Evolutionary conservation across 1,140 invertebrate species (phyloP).

Genomic region (Ceratosolen fusciceps): DNA sequence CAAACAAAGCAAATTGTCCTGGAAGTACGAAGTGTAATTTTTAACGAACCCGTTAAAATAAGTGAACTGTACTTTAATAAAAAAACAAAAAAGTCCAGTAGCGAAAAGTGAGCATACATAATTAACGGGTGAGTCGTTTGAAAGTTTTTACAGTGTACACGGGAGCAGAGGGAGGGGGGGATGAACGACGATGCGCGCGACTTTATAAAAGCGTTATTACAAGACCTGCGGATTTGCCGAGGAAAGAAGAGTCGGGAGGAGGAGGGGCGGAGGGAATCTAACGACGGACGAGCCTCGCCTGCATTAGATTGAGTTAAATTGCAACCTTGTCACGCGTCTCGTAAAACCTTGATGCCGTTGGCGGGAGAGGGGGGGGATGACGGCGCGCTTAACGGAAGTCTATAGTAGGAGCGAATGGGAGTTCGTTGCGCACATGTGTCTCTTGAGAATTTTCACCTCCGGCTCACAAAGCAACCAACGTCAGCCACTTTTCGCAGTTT

Average conservation of each 20-base stretch:
- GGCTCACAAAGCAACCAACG: neutral
- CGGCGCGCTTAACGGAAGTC: no score
- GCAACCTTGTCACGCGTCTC: neutral
- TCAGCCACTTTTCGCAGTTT: constrained; percentile 22
- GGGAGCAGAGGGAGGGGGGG: no score
- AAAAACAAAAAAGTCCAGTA: no score
- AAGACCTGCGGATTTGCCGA: neutral
- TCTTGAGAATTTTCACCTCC: constrained; percentile 24
- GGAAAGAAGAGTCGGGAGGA: neutral
- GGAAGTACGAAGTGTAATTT: no score
- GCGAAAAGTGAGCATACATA: neutral
- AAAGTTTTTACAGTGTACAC: constrained; percentile 5
- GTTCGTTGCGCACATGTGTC: neutral
- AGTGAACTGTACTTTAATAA: no score
- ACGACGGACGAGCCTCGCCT: neutral
- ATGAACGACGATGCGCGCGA: neutral
- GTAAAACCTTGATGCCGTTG: neutral
- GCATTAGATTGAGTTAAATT: constrained; percentile 23
- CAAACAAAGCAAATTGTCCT: no score
- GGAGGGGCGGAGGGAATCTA: no score
- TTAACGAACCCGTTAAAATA: no score
- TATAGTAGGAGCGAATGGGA: neutral
- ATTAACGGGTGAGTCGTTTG: neutral
- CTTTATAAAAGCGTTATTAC: constrained; percentile 1
- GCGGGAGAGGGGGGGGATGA: no score